Base-by-base conservation (phyloP, 2,113 vertebrate species). In the Silurus glanis region DNA sequence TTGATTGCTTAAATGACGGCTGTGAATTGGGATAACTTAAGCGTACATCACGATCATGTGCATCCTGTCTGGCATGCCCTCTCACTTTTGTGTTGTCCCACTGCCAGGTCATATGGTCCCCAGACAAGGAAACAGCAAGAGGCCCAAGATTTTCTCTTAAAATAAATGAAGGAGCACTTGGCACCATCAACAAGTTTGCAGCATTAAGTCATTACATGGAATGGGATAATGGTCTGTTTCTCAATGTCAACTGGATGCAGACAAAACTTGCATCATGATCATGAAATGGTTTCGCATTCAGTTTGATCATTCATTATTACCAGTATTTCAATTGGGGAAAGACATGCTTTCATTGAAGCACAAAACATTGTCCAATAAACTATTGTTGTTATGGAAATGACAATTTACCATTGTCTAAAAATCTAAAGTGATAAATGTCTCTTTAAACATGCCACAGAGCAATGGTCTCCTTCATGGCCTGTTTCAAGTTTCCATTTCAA, bases 401-500 rank as follows among this genome's bases (percentile, higher is more conserved):
- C 47, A 83, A n/a, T 53, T 53, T 16, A 25, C 49, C 4, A 74
- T 28, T 45, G 37, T 53, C 23, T 53, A 67, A 64, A 37, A 51
- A 56, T 58, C n/a, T 37, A 55, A 58, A 56, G 51, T 53, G 14
- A 80, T 80, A 86, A 64, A 82, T 86, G 12, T 75, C 49, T 82
- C 25, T 62, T 87, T 72, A 74, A 58, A 80, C 49, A 83, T 4
- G 25, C 66, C 72, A 53, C 47, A 64, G 19, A 47, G 75, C 79
- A 82, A 28, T 66, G 49, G 91, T 92, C 92, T 93, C 92, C 93
- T 94, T 92, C 91, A 90, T 93, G 92, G 91, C 93, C 92, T 92
- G 91, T 92, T 91, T 93, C 92, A 92, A 93, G 93, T 94, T 93
- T 94, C 92, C 90, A 94, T 94, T 95, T 94, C 93, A 94, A 93